Percentiles rank a stretch among this genome's conserved stretches.
phyloP scores from a whole-genome alignment of 2,113 vertebrate genomes.

The Gulo gulo region DNA sequence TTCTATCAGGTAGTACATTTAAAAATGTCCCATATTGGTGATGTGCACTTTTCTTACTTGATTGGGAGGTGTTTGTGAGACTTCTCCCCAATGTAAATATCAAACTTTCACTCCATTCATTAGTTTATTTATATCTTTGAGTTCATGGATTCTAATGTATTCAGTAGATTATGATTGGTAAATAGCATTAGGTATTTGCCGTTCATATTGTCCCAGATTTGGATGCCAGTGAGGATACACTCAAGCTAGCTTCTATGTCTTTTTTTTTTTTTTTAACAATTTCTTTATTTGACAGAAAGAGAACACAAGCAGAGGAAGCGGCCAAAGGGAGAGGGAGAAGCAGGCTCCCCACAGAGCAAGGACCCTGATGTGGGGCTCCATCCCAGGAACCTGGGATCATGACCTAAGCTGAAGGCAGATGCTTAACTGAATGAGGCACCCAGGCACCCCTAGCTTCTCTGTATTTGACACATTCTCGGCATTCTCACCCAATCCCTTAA shows the following conservation, averaged over 20 bases:
- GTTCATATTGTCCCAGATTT: not conserved
- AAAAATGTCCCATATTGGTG: not conserved
- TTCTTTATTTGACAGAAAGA: not conserved
- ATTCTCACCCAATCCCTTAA: not conserved
- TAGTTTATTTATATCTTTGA: not conserved
- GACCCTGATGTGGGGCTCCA: not conserved
- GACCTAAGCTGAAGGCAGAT: not conserved
- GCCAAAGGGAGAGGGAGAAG: not conserved
- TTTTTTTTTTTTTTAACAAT: too few relatives aligned
- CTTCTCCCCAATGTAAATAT: not conserved
- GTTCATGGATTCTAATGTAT: not conserved
- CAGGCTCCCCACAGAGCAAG: not conserved
- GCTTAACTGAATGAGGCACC: not conserved
- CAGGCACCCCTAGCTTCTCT: not conserved
- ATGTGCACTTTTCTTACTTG: not conserved
- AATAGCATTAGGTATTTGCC: not conserved
- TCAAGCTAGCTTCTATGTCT: not conserved
- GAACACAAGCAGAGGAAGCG: not conserved
- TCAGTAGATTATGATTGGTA: not conserved
- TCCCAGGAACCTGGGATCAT: not conserved
- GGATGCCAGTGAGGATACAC: not conserved
- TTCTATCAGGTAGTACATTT: not conserved
- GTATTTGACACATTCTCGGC: not conserved
- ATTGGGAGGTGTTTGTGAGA: not conserved
- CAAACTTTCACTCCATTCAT: not conserved